Percentiles rank a stretch among this genome's conserved stretches.
These are phyloP conservation scores for Unio pictorum DNA, from an alignment of 2,888 invertebrate species.

Conservation along the genomic window DNA sequence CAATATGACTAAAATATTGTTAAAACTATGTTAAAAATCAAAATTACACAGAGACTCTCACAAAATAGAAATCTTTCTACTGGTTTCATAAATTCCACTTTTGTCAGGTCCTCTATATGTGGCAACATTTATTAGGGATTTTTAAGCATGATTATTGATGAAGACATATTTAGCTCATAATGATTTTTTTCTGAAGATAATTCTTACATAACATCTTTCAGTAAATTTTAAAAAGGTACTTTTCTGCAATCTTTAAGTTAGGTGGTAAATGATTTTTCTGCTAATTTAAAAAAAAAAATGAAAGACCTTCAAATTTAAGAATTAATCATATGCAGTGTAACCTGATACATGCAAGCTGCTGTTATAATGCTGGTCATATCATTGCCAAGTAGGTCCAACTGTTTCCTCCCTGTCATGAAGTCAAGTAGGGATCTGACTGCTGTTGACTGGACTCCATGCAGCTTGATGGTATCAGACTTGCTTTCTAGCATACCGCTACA, in stretches of 20 bases:
- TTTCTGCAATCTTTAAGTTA: not conserved
- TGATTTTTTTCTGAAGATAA: no score
- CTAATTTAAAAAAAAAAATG: not conserved
- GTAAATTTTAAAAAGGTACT: no score
- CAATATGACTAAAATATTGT: no score
- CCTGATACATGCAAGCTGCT: constrained; percentile 21
- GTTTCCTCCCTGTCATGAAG: constrained; percentile 11
- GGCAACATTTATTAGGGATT: no score
- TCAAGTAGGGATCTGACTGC: constrained; percentile 14
- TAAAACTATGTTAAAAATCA: no score
- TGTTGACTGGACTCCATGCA: constrained; percentile 13
- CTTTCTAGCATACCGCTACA: constrained; percentile 29
- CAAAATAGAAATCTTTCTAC: no score
- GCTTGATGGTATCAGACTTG: constrained; percentile 10
- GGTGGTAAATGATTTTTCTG: not conserved
- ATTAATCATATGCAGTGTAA: not conserved
- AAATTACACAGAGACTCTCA: no score
- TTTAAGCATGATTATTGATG: no score
- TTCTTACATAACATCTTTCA: no score
- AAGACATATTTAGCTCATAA: no score
- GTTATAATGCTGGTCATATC: constrained; percentile 17
- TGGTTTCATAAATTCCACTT: no score
- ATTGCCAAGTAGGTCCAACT: constrained; percentile 13
- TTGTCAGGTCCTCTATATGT: no score
- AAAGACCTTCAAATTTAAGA: not conserved